Evolutionary conservation across 2,113 vertebrate species (phyloP).

Genomic region (Engystomops pustulosus): DNA sequence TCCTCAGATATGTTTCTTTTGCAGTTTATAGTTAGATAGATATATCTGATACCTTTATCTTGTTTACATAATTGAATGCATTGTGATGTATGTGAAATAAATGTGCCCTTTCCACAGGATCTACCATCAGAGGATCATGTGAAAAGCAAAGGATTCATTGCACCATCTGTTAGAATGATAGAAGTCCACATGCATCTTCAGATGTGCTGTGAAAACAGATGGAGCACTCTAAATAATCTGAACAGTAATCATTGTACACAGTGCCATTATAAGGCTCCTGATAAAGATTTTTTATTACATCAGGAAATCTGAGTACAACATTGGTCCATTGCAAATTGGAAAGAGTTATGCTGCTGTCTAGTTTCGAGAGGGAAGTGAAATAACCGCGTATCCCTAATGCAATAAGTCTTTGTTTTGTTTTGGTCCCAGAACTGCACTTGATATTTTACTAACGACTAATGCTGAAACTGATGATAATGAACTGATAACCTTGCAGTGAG

Average conservation of each 20-base stretch:
- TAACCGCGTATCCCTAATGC: conserved; percentile 15
- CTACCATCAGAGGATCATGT: background rate
- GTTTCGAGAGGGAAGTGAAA: conserved; percentile 19
- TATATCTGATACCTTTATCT: background rate
- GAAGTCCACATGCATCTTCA: conserved; percentile 23
- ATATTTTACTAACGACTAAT: conserved; percentile 37
- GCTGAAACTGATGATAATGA: conserved; percentile 53
- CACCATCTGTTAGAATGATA: conserved; percentile 5
- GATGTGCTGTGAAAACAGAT: conserved; percentile 37
- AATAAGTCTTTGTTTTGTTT: conserved; percentile 45
- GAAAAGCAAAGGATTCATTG: conserved; percentile 19
- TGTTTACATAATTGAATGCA: background rate
- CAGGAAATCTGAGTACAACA: background rate
- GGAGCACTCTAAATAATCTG: background rate
- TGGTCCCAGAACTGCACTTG: conserved; percentile 30
- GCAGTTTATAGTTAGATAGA: no score
- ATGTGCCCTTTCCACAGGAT: background rate
- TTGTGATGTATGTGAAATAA: conserved; percentile 10
- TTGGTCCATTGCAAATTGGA: background rate
- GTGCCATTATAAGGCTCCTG: background rate
- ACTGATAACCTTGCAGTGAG: conserved; percentile 54
- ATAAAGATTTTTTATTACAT: background rate
- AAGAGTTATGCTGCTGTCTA: background rate
- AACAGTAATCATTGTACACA: background rate
- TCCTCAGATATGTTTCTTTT: no score